These are phyloP conservation scores for Eristalis intricaria DNA, from an alignment of 2,888 invertebrate species.

Conservation along the genomic window DNA sequence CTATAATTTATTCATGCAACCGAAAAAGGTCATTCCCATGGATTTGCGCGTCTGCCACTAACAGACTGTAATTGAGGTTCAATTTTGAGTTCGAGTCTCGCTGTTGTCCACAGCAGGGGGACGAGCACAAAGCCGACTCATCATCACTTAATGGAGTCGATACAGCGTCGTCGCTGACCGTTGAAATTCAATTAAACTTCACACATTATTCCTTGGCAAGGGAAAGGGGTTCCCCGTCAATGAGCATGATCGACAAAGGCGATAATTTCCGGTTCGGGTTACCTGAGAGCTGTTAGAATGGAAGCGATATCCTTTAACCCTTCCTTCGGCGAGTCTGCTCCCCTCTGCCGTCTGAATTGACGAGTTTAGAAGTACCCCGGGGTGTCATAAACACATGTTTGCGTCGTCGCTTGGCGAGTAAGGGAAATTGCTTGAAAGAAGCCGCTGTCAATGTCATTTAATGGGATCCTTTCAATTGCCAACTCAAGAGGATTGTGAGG, in stretches of 20 bases:
- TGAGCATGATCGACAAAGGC: conserved; percentile 45
- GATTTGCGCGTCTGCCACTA: background rate
- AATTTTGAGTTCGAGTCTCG: background rate
- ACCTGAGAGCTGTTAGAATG: conserved; percentile 33
- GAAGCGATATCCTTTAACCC: conserved; percentile 54
- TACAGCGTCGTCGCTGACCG: conserved; percentile 18
- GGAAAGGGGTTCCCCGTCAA: conserved; percentile 34
- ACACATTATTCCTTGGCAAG: conserved; percentile 20
- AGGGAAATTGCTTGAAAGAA: conserved; percentile 29
- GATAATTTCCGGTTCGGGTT: conserved; percentile 64
- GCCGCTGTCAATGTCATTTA: conserved; percentile 16
- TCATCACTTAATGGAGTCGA: background rate
- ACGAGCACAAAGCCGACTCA: background rate
- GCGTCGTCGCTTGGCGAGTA: conserved; percentile 15
- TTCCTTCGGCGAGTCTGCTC: background rate
- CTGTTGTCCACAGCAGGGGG: background rate
- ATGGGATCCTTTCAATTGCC: background rate
- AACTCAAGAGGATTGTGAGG: conserved; percentile 1
- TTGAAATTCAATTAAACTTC: conserved; percentile 47
- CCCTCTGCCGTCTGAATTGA: conserved; percentile 39
- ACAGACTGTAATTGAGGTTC: background rate
- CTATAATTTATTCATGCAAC: conserved; percentile 46
- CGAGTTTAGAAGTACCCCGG: conserved; percentile 58
- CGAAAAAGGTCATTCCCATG: conserved; percentile 49
- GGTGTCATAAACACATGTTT: conserved; percentile 69